A percentile compares a stretch with the other conserved stretches of the same genome.
phyloP scores from a whole-genome alignment of 2,888 invertebrate species.

The Drosophila picticornis region DNA sequence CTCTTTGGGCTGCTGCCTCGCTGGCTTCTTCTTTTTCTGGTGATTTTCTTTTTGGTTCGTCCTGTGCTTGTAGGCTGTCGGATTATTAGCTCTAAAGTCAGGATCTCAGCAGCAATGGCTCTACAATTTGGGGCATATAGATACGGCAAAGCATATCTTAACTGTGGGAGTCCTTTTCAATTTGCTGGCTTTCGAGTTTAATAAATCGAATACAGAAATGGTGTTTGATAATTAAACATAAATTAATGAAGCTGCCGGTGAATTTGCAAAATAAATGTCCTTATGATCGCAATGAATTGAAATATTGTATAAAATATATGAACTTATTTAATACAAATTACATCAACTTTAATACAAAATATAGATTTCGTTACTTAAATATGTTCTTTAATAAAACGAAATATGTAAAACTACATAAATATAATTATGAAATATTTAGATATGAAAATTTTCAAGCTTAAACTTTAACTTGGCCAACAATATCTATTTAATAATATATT shows the following conservation, averaged over 20 bases:
- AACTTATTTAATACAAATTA: not conserved
- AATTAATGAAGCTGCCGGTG: not conserved
- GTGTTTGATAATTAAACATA: not conserved
- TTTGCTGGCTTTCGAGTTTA: not conserved
- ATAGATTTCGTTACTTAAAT: not conserved
- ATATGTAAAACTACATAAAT: not conserved
- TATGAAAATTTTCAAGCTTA: not conserved
- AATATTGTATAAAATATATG: not conserved
- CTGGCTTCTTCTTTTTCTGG: conserved; percentile 52
- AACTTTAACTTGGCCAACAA: not conserved
- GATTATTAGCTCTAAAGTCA: conserved; percentile 83
- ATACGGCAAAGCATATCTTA: not conserved
- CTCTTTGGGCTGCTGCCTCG: conserved; percentile 50
- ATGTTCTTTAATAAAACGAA: not conserved
- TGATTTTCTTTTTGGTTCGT: conserved; percentile 49
- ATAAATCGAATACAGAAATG: not conserved
- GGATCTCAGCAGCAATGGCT: conserved; percentile 65
- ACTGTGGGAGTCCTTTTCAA: not conserved
- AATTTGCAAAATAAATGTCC: not conserved
- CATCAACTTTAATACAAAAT: not conserved
- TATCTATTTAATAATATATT: not conserved
- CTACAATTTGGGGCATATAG: conserved; percentile 54
- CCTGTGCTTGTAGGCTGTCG: conserved; percentile 77
- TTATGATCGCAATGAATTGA: not conserved
- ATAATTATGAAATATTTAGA: not conserved